Conservation (phyloP, 2,113 vertebrate species). For the Catharus fuscescens region DNA sequence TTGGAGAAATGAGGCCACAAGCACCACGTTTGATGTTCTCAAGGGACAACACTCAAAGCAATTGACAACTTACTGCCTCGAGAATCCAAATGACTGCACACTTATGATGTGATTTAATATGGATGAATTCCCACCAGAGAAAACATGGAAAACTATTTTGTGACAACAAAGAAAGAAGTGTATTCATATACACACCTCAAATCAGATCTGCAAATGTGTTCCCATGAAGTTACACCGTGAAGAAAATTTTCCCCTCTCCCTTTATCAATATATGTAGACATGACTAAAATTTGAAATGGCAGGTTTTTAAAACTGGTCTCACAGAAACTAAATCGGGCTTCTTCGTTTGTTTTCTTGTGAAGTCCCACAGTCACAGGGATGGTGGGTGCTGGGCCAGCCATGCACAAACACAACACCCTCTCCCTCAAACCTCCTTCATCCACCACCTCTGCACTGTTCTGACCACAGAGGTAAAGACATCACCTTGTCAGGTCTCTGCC, state of each 20-base stretch:
- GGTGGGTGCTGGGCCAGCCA: rapidly evolving
- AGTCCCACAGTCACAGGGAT: rapidly evolving
- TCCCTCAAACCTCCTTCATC: rapidly evolving
- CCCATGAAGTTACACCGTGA: not conserved
- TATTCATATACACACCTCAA: not conserved
- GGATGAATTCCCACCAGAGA: not conserved
- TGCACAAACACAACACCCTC: not conserved
- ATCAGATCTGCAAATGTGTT: not conserved
- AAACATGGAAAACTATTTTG: not conserved
- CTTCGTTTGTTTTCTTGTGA: not conserved
- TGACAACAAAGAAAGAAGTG: not conserved
- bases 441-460: not conserved
- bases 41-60: not conserved
- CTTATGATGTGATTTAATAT: not conserved
- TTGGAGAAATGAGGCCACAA: not conserved
- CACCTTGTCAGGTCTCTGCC: not conserved
- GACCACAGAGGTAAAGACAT: not conserved
- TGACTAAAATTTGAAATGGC: not conserved
- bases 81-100: not conserved
- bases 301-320: not conserved
- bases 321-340: not conserved
- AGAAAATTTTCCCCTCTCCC: not conserved
- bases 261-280: not conserved
- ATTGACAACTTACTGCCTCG: not conserved
- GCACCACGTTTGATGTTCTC: not conserved